Conservation (phyloP, 1,140 invertebrate species). For the Centruroides sculpturatus region DNA sequence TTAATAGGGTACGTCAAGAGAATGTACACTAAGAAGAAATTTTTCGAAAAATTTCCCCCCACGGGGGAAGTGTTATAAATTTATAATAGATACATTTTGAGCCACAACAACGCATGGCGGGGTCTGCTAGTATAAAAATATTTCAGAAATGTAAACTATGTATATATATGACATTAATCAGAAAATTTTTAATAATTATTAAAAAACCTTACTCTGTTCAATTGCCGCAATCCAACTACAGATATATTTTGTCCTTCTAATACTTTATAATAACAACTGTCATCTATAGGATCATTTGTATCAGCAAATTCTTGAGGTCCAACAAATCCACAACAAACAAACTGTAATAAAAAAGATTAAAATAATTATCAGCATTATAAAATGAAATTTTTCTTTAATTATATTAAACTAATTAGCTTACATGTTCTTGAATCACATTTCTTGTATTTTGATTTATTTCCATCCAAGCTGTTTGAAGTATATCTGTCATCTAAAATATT, state of each 20-base stretch:
- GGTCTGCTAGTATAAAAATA: no score
- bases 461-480: constrained; percentile 29
- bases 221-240: constrained; percentile 5
- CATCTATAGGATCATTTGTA: constrained; percentile 30
- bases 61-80: no score
- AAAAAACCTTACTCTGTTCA: constrained; percentile 8
- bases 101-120: no score
- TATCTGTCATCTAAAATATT: constrained; percentile 21
- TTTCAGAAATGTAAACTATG: no score
- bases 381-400: background rate
- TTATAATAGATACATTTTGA: no score
- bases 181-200: background rate
- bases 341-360: constrained; percentile 17
- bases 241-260: constrained; percentile 4
- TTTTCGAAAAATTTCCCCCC: no score
- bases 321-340: constrained; percentile 32
- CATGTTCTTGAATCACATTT: constrained; percentile 30
- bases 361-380: background rate
- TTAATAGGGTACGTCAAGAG: no score
- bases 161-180: no score
- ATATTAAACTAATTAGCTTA: constrained; percentile 14
- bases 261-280: constrained; percentile 26
- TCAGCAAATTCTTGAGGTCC: constrained; percentile 34
- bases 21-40: no score
- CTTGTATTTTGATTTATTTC: constrained; percentile 33